Evolutionary conservation across 2,888 invertebrate species (phyloP).

Genomic region (Apantesis nais): DNA sequence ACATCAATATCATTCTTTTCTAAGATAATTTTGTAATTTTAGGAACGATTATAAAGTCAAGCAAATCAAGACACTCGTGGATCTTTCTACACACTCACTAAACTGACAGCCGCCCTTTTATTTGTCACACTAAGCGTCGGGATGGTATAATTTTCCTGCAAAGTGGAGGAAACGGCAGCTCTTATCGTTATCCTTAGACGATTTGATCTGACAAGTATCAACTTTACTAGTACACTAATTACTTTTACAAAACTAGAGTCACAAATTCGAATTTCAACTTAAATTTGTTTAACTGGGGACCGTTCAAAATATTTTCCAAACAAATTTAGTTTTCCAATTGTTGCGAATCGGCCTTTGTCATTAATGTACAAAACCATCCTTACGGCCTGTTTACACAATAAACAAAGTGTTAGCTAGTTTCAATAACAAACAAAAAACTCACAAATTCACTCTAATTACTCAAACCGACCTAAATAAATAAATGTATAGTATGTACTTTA

Average conservation of each 20-base stretch:
- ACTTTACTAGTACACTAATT: background rate
- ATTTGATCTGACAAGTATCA: background rate
- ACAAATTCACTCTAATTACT: conserved; percentile 28
- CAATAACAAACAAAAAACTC: conserved; percentile 37
- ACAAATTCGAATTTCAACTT: conserved; percentile 8
- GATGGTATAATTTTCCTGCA: background rate
- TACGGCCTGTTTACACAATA: conserved; percentile 32
- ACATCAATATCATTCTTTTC: background rate
- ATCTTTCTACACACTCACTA: background rate
- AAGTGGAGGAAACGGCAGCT: background rate
- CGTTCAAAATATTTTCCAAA: conserved; percentile 21
- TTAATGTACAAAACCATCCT: conserved; percentile 37
- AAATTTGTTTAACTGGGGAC: conserved; percentile 7
- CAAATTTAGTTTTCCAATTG: conserved; percentile 23
- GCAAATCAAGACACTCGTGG: background rate
- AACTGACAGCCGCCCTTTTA: background rate
- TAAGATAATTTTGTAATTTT: background rate
- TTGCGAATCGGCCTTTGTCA: conserved; percentile 21
- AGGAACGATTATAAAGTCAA: background rate
- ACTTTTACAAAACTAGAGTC: conserved; percentile 1
- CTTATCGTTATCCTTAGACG: background rate
- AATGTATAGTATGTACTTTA: conserved; percentile 8
- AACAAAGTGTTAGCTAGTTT: conserved; percentile 32
- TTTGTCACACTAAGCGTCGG: background rate
- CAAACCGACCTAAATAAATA: conserved; percentile 20